Conservation (phyloP, 2,797 vertebrate genomes). For the Discoglossus pictus region DNA sequence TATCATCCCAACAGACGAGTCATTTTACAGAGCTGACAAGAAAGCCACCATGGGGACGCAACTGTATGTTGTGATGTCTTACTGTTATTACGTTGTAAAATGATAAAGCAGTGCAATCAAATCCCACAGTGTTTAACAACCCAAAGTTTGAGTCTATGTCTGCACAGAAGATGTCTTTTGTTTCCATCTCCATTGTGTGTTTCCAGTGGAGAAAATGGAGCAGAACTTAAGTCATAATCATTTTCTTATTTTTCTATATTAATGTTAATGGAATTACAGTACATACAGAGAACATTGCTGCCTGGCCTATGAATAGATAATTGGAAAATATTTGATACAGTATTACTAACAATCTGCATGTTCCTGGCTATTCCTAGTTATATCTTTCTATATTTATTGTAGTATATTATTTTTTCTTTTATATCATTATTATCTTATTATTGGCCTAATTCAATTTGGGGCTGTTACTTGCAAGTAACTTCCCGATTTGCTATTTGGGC, state of each 20-base stretch:
- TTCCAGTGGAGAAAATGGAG: constrained; percentile 1
- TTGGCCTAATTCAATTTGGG: too few relatives aligned
- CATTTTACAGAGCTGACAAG: constrained; percentile 73
- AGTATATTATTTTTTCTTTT: too few relatives aligned
- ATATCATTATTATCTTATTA: too few relatives aligned
- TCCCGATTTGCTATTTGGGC: too few relatives aligned
- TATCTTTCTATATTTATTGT: too few relatives aligned
- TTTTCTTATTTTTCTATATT: background rate
- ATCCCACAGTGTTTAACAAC: constrained; percentile 56
- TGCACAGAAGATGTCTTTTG: constrained; percentile 2
- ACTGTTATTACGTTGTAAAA: constrained; percentile 56
- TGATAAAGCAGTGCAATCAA: constrained; percentile 63
- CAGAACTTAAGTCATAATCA: background rate
- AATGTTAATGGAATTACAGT: too few relatives aligned
- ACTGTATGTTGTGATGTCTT: constrained; percentile 55
- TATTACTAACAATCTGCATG: too few relatives aligned
- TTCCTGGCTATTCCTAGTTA: too few relatives aligned
- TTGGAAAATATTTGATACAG: too few relatives aligned
- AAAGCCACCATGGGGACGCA: constrained; percentile 61
- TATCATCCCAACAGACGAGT: constrained; percentile 69
- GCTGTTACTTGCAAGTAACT: too few relatives aligned
- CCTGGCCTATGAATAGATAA: too few relatives aligned
- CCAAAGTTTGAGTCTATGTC: constrained; percentile 6
- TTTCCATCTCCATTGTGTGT: constrained; percentile 17
- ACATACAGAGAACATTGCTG: too few relatives aligned